A percentile compares a stretch with the other conserved stretches of the same genome.
Conservation (phyloP, 2,113 vertebrate species). For the Picathartes gymnocephalus region DNA sequence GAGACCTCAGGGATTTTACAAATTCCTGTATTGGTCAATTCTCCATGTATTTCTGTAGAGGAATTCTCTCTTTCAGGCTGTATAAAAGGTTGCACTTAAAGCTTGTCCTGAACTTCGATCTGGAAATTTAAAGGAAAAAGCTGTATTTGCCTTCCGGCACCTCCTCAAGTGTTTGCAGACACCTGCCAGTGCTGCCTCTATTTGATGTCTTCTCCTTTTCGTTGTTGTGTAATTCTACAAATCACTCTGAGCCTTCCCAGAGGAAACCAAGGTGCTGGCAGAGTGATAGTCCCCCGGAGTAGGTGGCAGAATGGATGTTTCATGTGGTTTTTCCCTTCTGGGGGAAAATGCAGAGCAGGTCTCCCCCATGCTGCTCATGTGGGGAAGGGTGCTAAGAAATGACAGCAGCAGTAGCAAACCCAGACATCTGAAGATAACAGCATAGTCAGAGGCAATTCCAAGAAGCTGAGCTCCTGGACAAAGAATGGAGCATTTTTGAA, state of each 20-base stretch:
- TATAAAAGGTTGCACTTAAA: neutral
- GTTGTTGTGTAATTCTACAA: neutral
- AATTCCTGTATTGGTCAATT: neutral
- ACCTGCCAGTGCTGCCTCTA: neutral
- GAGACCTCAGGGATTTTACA: neutral
- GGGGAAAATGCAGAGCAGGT: neutral
- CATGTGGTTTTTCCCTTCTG: neutral
- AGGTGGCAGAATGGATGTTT: neutral
- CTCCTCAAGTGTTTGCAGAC: neutral
- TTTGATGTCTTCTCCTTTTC: neutral
- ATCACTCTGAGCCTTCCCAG: neutral
- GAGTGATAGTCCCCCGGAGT: fast-evolving
- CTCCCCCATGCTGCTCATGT: neutral
- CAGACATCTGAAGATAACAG: neutral
- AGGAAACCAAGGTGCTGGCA: neutral
- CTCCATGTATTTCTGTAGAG: neutral
- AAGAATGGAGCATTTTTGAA: neutral
- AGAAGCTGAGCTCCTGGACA: neutral
- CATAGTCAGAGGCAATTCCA: neutral
- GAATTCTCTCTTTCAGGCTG: neutral
- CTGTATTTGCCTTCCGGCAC: neutral
- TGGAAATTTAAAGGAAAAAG: neutral
- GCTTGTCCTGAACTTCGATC: neutral
- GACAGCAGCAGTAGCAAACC: neutral
- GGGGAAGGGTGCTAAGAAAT: neutral